Evolutionary conservation across 37 sponge, comb jelly and placozoan genomes (phyloP), one percentile per base, ranked within the genome.

Genomic region (Theonella swinhoei): DNA sequence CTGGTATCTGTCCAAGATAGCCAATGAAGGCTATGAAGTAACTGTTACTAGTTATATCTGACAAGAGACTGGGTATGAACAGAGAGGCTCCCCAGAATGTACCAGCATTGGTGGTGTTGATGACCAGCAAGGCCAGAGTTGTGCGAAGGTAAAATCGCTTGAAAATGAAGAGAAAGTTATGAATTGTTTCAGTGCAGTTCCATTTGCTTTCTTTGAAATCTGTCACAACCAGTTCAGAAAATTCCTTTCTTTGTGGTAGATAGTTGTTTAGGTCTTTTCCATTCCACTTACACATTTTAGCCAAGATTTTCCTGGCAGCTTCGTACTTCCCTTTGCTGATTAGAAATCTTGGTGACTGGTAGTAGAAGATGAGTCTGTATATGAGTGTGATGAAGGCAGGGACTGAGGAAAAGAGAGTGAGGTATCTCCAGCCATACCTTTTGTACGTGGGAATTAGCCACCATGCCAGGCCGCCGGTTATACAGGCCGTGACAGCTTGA

Each of bases 1-100:
- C 91, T 0, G 91, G 91, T 2, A 91, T 69, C 76, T 91, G 74
- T 0, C 74, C 91, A 17, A 86, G 43, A 58, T 39, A 77, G 0
- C 62, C 63, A 1, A 78, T 69, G 29, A 91, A 86, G 24, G 58
- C 0, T 4, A 63, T 82, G 81, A 91, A 91, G 32, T 91, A 86
- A 7, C 76, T 79, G 26, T 79, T 76, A 11, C 42, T n/a, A 2
- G 60, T 61, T 9, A 86, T 20, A 32, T 71, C 39, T 29, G 23
- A 41, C 28, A 91, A 72, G 28, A 82, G 35, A 1, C 25, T 70
- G 31, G 83, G 79, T 1, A 91, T n/a, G 34, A 91, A 91, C 20
- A 86, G 68, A 14, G 71, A 33, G 0, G 79, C 70, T 24, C 79
- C 66, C 39, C 41, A 82, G 29, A 59, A 91, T 0, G 63, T 82